These are phyloP conservation scores for Drosophila rufa DNA, from an alignment of 1,140 invertebrate genomes.

Conservation along the genomic window DNA sequence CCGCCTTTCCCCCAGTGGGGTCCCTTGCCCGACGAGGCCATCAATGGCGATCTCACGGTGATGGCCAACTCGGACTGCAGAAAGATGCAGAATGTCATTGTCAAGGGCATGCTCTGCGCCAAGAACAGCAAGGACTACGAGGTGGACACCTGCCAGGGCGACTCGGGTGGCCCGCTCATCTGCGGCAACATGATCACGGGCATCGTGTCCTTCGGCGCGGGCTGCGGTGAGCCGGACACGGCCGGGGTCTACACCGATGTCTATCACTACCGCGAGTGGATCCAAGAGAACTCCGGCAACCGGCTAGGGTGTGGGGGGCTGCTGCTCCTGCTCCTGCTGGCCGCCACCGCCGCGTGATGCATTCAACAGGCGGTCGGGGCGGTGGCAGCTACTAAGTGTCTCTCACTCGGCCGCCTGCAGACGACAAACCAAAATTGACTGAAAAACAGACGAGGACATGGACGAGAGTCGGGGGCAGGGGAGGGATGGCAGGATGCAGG, in stretches of 20 bases:
- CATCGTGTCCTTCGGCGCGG: conserved; percentile 89
- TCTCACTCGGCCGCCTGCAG: conserved; percentile 23
- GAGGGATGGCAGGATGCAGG: not conserved
- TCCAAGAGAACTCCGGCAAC: conserved; percentile 36
- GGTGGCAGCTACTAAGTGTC: not conserved
- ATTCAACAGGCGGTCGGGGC: conserved; percentile 17
- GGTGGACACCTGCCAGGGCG: conserved; percentile 70
- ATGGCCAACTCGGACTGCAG: conserved; percentile 1
- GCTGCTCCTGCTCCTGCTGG: not conserved
- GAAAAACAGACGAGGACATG: conserved; percentile 30
- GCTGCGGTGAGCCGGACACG: conserved; percentile 88
- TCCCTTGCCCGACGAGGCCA: conserved; percentile 36
- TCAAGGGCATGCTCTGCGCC: conserved; percentile 64
- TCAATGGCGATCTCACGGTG: conserved; percentile 44
- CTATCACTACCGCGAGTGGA: conserved; percentile 86
- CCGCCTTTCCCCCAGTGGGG: conserved; percentile 22
- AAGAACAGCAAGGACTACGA: conserved; percentile 37
- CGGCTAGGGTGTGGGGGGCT: too few relatives aligned
- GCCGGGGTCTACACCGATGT: conserved; percentile 92
- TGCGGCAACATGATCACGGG: conserved; percentile 85
- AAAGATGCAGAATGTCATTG: not conserved
- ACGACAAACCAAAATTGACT: conserved; percentile 73
- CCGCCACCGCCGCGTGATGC: not conserved
- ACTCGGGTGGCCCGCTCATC: conserved; percentile 73
- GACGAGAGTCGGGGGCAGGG: too few relatives aligned